Evolutionary conservation across 2,797 vertebrate species (phyloP), one percentile per base, ranked within the genome.

Genomic region (Danio jaintianensis): DNA sequence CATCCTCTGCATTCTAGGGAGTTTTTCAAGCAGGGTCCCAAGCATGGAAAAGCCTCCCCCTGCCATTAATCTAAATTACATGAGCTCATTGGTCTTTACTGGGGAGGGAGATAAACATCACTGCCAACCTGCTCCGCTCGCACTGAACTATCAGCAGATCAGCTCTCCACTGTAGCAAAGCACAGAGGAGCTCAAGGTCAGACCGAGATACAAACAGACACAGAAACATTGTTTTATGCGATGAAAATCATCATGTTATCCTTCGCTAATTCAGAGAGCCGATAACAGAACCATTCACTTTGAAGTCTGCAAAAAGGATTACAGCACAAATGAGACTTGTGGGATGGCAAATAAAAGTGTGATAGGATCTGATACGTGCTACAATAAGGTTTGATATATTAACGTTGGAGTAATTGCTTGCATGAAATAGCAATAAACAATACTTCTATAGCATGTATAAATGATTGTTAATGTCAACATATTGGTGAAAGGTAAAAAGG

Each of bases 41-140:
- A 80, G 43, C 63, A 75, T 47, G 47, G 58, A 86, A 84, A 75
- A 63, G 50, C 72, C 79, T 29, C 29, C 62, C 80, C 79, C 78
- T 53, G 22, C 68, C 78, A 85, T 84, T 85, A 84, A 87, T 87
- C 82, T 85, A 87, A 87, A 87, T 85, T 85, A 85, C 82, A 85
- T 83, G 83, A 86, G 82, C 79, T 86, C 85, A 85, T 83, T 82
- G 85, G 82, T 79, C 75, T 79, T 84, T 78, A 85, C 63, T 83
- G 71, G 80, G 79, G 84, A 68, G 18, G 62, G 66, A 83, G 86
- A 87, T 85, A 84, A 29, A 55, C 80, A 87, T 87, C 82, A 64
- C 38, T 79, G 80, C 73, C 59, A 85, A 73, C 59, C 80, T 61
- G 68, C 56, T 78, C 81, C 47, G 15, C 56, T 80, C 70, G 81